Percentiles rank a stretch among this genome's conserved stretches.
Evolutionary conservation across 1,140 invertebrate genomes (phyloP).

Genomic region (Drepana arcuata): DNA sequence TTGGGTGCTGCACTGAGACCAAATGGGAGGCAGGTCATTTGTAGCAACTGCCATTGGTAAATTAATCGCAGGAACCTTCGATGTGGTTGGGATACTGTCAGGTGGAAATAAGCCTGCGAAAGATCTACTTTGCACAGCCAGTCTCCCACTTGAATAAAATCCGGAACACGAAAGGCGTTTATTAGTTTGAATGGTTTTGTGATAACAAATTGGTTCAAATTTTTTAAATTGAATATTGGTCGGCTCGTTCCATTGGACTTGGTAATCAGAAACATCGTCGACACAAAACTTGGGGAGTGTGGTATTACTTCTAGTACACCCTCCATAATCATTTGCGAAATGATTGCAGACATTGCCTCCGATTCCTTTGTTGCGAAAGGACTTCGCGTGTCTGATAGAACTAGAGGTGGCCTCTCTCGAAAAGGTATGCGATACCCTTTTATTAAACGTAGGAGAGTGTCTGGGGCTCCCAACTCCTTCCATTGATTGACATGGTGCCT

Average conservation of each 20-base stretch:
- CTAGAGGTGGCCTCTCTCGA: conserved; percentile 11
- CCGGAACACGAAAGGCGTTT: conserved; percentile 12
- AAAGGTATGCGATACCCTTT: conserved; percentile 24
- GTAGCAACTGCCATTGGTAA: conserved; percentile 12
- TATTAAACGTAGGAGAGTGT: conserved; percentile 17
- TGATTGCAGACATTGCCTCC: conserved; percentile 7
- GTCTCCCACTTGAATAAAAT: conserved; percentile 17
- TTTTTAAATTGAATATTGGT: conserved; percentile 32
- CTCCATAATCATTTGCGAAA: conserved; percentile 9
- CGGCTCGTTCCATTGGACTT: conserved; percentile 14
- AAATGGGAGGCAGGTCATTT: conserved; percentile 17
- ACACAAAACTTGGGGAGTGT: conserved; percentile 27
- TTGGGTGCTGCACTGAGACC: conserved; percentile 17
- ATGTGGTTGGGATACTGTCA: conserved; percentile 13
- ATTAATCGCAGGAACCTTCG: conserved; percentile 14
- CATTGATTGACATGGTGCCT: conserved; percentile 4
- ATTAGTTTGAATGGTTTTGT: conserved; percentile 9
- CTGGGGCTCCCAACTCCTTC: conserved; percentile 13
- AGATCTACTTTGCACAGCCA: conserved; percentile 23
- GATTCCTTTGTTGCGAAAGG: conserved; percentile 1
- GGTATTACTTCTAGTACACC: conserved; percentile 8
- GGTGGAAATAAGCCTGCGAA: conserved; percentile 48
- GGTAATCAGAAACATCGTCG: conserved; percentile 28
- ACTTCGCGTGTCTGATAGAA: conserved; percentile 5
- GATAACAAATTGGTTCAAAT: conserved; percentile 19